These are phyloP conservation scores for Hyposoter didymator DNA, from an alignment of 2,888 invertebrate species.

Conservation along the genomic window DNA sequence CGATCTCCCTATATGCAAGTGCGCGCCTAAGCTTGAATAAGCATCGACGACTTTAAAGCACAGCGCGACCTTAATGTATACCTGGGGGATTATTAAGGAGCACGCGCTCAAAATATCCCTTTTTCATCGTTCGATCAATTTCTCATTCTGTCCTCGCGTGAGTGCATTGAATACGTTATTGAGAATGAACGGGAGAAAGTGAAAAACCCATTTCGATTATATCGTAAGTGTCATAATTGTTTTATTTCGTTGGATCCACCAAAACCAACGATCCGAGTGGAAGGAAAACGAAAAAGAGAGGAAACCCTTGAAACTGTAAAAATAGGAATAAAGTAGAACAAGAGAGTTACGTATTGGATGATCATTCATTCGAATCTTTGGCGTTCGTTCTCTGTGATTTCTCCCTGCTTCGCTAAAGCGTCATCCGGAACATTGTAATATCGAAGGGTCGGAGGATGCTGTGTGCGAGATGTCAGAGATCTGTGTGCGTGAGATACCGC, in stretches of 20 bases:
- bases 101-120: neutral
- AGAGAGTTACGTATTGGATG: neutral
- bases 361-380: conserved; percentile 57
- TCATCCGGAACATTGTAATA: conserved; percentile 3
- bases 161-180: neutral
- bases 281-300: conserved; percentile 9
- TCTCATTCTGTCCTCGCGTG: neutral
- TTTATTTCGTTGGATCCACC: neutral
- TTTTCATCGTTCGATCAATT: neutral
- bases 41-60: neutral
- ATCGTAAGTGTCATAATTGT: neutral
- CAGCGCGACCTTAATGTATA: neutral
- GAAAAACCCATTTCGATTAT: neutral
- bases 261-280: neutral
- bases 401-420: conserved; percentile 40
- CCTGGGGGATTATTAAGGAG: conserved; percentile 10
- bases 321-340: neutral
- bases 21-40: conserved; percentile 3
- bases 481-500: conserved; percentile 38
- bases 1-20: conserved; percentile 10
- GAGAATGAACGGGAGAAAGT: neutral
- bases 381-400: conserved; percentile 66
- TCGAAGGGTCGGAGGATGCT: conserved; percentile 77
- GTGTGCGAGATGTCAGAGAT: conserved; percentile 66
- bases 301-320: neutral